A percentile compares a stretch with the other conserved stretches of the same genome.
Conservation (phyloP, 2,113 vertebrate species). For the Myocastor coypus region DNA sequence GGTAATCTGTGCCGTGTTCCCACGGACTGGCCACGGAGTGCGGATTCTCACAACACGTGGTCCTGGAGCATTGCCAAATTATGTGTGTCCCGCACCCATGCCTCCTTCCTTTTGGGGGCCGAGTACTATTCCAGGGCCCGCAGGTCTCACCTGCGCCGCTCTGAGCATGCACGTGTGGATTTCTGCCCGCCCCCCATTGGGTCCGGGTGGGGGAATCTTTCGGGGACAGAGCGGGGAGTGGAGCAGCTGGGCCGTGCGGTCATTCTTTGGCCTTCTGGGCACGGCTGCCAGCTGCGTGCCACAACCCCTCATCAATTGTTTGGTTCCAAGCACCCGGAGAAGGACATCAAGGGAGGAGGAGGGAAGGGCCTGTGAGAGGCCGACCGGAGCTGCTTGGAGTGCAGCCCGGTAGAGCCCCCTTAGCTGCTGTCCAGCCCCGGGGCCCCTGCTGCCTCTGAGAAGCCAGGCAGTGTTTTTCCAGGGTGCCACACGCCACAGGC, state of each 20-base stretch:
- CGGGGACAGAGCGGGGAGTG: background rate
- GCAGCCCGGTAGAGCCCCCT: background rate
- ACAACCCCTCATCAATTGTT: accelerated
- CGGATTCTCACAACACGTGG: background rate
- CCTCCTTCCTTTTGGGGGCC: background rate
- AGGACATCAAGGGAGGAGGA: background rate
- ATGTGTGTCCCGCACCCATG: accelerated
- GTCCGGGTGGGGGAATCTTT: accelerated
- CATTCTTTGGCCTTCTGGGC: background rate
- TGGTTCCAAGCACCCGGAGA: background rate
- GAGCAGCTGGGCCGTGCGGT: accelerated
- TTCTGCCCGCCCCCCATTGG: too few species aligned
- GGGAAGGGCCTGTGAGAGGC: background rate
- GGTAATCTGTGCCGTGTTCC: background rate
- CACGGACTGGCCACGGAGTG: background rate
- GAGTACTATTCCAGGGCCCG: background rate
- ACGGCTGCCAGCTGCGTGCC: background rate
- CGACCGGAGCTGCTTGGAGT: background rate
- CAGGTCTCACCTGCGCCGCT: accelerated
- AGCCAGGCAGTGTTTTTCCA: conserved; percentile 62
- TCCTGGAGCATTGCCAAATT: background rate
- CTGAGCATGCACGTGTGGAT: background rate
- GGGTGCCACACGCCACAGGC: background rate
- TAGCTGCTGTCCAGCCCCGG: background rate
- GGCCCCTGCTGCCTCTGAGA: background rate